These are phyloP conservation scores for Cryptoblepharus egeriae DNA, from an alignment of 2,797 vertebrate genomes.

Conservation along the genomic window DNA sequence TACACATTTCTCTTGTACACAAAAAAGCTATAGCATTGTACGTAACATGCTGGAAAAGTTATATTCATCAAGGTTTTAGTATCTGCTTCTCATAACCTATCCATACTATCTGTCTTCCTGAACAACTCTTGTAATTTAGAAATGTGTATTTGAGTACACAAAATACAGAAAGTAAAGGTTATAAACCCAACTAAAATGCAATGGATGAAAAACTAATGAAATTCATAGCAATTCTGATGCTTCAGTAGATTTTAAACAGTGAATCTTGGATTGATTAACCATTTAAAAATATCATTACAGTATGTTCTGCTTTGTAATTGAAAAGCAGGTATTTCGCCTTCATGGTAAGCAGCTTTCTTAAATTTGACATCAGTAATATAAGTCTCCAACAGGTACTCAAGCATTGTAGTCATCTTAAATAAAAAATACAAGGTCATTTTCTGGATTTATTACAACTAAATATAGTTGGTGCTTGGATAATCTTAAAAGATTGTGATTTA, in stretches of 20 bases:
- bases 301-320: constrained; percentile 21
- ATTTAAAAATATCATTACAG: neutral
- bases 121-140: neutral
- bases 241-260: neutral
- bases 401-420: neutral
- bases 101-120: neutral
- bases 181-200: neutral
- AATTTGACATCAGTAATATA: neutral
- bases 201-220: constrained; percentile 14
- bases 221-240: neutral
- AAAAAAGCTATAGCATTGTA: neutral
- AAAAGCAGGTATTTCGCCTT: constrained; percentile 37
- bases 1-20: too few species aligned
- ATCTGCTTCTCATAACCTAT: neutral
- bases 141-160: neutral
- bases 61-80: rapidly evolving
- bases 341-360: constrained; percentile 5
- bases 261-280: neutral
- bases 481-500: neutral
- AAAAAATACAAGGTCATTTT: constrained; percentile 12
- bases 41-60: neutral
- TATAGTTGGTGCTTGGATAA: neutral
- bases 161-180: neutral
- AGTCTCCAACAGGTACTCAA: constrained; percentile 13
- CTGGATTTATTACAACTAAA: constrained; percentile 18